Conservation (phyloP, 2,888 invertebrate genomes). For the Andrena flavipes region DNA sequence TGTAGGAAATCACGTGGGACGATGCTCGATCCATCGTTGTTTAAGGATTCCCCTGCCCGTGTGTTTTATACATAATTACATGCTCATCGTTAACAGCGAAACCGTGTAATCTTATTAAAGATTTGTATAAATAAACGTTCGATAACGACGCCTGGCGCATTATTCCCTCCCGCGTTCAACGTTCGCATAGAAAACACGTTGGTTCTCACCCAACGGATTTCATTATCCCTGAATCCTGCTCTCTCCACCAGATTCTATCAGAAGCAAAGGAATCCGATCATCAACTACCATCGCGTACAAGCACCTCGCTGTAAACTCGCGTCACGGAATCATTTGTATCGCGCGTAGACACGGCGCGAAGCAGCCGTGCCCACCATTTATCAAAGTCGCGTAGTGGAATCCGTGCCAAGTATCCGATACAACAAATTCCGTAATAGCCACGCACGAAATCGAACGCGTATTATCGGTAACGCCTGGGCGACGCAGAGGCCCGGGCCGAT, state of each 20-base stretch:
- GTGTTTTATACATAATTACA: constrained; percentile 35
- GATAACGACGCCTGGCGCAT: neutral
- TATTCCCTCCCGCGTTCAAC: neutral
- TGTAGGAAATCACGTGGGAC: constrained; percentile 28
- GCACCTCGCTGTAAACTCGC: neutral
- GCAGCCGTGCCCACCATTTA: constrained; percentile 50
- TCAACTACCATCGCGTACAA: neutral
- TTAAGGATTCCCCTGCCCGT: neutral
- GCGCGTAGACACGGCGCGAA: neutral
- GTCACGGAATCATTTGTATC: constrained; percentile 8
- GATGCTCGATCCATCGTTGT: constrained; percentile 6
- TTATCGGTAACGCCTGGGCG: constrained; percentile 58
- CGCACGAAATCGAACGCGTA: constrained; percentile 60
- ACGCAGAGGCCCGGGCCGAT: constrained; percentile 31
- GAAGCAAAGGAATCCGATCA: neutral
- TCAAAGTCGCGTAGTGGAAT: constrained; percentile 57
- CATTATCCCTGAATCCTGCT: too few species aligned
- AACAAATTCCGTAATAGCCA: constrained; percentile 59
- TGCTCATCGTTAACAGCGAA: neutral
- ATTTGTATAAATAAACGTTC: constrained; percentile 53
- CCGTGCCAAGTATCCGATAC: constrained; percentile 49
- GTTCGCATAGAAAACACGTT: neutral
- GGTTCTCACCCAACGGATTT: neutral
- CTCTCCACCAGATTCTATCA: neutral
- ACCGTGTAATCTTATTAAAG: constrained; percentile 34